phyloP scores from a whole-genome alignment of 92 coral and sea anemone species.

The Muricea muricata region DNA sequence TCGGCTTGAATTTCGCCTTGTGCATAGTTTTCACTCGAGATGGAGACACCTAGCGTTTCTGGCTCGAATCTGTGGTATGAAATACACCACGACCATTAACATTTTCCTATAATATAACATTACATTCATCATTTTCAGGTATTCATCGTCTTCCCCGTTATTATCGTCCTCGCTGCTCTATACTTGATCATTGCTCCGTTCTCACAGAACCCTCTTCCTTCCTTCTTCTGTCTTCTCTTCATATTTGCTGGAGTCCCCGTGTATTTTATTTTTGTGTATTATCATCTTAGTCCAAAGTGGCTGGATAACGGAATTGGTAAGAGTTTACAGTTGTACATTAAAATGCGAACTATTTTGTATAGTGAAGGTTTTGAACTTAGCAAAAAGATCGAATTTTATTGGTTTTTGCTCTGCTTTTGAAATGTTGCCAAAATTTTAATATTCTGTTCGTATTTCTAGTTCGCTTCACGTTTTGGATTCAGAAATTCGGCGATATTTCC shows the following conservation, averaged over 20 bases:
- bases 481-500: slow-evolving; percentile 48
- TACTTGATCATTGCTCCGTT: slow-evolving; percentile 92
- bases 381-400: no score
- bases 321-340: slow-evolving; percentile 16
- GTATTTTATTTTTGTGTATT: slow-evolving; percentile 77
- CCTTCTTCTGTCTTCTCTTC: slow-evolving; percentile 80
- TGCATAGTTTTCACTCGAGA: no score
- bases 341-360: not conserved
- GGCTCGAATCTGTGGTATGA: no score
- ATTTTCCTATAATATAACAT: no score
- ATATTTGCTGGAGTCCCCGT: slow-evolving; percentile 90
- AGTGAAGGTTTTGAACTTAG: no score
- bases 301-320: slow-evolving; percentile 73
- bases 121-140: slow-evolving; percentile 63
- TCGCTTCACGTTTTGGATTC: slow-evolving; percentile 41
- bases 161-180: slow-evolving; percentile 77
- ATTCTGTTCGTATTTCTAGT: slow-evolving; percentile 22
- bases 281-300: slow-evolving; percentile 72
- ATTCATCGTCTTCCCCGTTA: slow-evolving; percentile 74
- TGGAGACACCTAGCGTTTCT: no score
- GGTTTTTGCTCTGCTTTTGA: no score
- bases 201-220: slow-evolving; percentile 79
- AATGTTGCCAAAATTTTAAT: no score
- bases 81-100: no score
- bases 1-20: no score